Percentiles rank a stretch among this genome's conserved stretches.
These are phyloP conservation scores for Collichthys lucidus DNA, from an alignment of 2,113 vertebrate genomes.

Conservation along the genomic window DNA sequence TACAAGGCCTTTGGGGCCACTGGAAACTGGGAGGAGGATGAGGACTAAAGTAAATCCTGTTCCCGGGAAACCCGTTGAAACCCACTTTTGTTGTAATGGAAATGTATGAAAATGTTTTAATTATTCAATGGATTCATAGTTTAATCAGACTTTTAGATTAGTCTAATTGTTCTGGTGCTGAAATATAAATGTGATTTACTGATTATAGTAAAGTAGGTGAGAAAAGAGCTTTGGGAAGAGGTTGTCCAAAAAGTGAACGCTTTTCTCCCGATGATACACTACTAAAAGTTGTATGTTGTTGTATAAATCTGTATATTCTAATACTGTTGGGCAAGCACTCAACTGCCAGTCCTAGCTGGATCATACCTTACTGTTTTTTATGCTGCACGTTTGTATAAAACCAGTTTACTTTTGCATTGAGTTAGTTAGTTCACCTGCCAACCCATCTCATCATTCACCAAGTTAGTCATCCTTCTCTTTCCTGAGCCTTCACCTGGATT, in stretches of 20 bases:
- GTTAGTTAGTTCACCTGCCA: too few species aligned
- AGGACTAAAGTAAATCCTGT: conserved; percentile 52
- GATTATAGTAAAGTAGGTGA: conserved; percentile 44
- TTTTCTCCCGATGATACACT: not conserved
- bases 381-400: too few species aligned
- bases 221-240: conserved; percentile 17
- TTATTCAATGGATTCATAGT: conserved; percentile 69
- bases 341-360: too few species aligned
- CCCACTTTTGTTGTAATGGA: conserved; percentile 49
- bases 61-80: conserved; percentile 41
- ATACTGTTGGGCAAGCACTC: too few species aligned
- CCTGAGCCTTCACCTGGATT: too few species aligned
- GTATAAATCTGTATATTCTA: not conserved
- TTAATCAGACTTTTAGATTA: conserved; percentile 71
- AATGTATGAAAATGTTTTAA: conserved; percentile 62
- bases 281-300: conserved; percentile 3
- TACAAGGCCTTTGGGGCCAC: conserved; percentile 57
- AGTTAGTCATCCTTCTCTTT: too few species aligned
- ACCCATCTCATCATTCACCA: too few species aligned
- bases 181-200: conserved; percentile 56
- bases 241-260: not conserved
- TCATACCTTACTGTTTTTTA: too few species aligned
- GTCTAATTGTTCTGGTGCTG: conserved; percentile 56
- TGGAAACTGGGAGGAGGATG: conserved; percentile 16
- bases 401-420: too few species aligned